Conservation (phyloP, 2,888 invertebrate genomes). For the Hypena proboscidalis region DNA sequence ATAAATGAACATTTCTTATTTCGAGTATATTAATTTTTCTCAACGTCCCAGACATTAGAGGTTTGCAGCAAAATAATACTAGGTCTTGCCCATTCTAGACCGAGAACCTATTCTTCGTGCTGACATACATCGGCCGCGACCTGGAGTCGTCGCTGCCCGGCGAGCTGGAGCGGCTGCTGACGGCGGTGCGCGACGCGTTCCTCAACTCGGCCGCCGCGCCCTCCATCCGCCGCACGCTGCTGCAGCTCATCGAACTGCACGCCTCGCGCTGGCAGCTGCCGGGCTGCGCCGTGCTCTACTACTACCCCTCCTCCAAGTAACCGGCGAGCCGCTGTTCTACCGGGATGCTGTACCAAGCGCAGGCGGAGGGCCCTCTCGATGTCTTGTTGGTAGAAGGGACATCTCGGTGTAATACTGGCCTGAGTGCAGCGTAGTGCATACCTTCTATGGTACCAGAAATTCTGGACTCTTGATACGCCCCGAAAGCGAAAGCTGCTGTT, state of each 20-base stretch:
- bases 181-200: conserved; percentile 94
- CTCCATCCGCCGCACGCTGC: conserved; percentile 92
- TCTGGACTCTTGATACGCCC: too few species aligned
- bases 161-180: conserved; percentile 91
- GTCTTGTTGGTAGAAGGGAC: too few species aligned
- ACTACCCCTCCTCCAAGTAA: conserved; percentile 89
- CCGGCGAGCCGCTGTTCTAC: background rate
- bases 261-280: conserved; percentile 96
- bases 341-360: too few species aligned
- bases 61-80: background rate
- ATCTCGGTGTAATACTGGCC: too few species aligned
- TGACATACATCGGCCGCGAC: conserved; percentile 95
- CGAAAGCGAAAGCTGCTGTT: too few species aligned
- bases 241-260: conserved; percentile 95
- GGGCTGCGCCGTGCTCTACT: conserved; percentile 95
- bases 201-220: conserved; percentile 90
- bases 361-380: too few species aligned
- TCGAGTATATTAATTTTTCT: too few species aligned
- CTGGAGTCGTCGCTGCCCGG: conserved; percentile 92
- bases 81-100: conserved; percentile 81
- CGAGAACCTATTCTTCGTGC: conserved; percentile 94
- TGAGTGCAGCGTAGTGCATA: too few species aligned
- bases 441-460: too few species aligned
- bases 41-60: too few species aligned
- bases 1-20: too few species aligned